Percentiles rank a stretch among this genome's conserved stretches.
Conservation (phyloP, 2,888 invertebrate species). For the Spicauda simplicius region DNA sequence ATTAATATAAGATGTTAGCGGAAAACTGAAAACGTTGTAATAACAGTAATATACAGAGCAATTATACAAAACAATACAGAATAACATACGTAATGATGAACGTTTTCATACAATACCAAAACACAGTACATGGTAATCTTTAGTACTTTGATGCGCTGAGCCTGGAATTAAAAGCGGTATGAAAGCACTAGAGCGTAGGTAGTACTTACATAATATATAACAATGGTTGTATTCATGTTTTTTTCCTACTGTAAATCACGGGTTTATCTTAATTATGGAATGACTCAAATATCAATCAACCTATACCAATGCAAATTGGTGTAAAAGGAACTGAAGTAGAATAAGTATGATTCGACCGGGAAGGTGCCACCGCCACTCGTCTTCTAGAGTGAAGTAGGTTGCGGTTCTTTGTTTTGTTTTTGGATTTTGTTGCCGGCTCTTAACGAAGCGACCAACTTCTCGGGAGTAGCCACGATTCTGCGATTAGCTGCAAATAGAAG, state of each 20-base stretch:
- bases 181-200: background rate
- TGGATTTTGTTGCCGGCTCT: too few relatives aligned
- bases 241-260: background rate
- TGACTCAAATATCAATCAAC: too few relatives aligned
- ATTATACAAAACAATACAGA: slow-evolving; percentile 17
- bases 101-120: slow-evolving; percentile 11
- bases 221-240: background rate
- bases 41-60: slow-evolving; percentile 3
- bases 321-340: too few relatives aligned
- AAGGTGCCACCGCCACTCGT: too few relatives aligned
- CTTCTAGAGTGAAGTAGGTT: too few relatives aligned
- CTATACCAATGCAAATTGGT: too few relatives aligned
- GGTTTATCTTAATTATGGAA: too few relatives aligned
- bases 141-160: background rate
- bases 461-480: too few relatives aligned
- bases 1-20: background rate
- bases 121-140: background rate
- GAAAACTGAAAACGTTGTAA: slow-evolving; percentile 8
- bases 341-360: too few relatives aligned
- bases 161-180: background rate
- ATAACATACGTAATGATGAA: slow-evolving; percentile 18
- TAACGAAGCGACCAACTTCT: too few relatives aligned
- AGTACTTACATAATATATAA: background rate
- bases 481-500: too few relatives aligned
- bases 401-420: too few relatives aligned